Evolutionary conservation across 2,797 vertebrate genomes (phyloP), one percentile per base, ranked within the genome.

Genomic region (Champsocephalus esox): DNA sequence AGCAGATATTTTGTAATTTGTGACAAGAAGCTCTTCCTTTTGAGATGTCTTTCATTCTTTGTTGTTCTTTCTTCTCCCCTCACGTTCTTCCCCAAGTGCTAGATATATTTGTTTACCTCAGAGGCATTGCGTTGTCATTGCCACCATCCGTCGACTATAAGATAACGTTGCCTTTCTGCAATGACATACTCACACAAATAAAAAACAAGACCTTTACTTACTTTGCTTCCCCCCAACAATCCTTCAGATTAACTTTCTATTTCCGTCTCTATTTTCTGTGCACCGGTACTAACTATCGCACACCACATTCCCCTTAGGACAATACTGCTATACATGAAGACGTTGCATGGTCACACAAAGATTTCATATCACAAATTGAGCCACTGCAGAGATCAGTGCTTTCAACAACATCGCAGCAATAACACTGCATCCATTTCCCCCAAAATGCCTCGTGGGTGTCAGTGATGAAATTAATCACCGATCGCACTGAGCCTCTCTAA

Each of bases 1-100:
- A 70, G 73, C 70, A 88, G 88, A 92, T 93, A 93, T 80, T 71
- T 91, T 90, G 91, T 89, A 81, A 92, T 89, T 90, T 91, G 75
- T 89, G 83, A 90, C 89, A 87, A 81, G 59, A 90, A 82, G 80
- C 75, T 59, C 62, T 88, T 82, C 75, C 68, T 84, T 86, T 74
- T 80, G 57, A 83, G 70, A 82, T 71, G 80, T 73, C 10, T 56
- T 51, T 70, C 65, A 56, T 46, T 67, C 34, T 73, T 82, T 88
- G 50, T 80, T 83, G 79, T 75, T 73, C 70, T 74, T 75, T 82
- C 65, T 62, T 81, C 79, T 80, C 65, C 44, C 66, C 44, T 78
- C 57, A 68, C 66, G 77, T 75, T 43, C 41, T 77, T 75, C 75
- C 70, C 70, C 16, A 49, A 82, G 66, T 2, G 17, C 44, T 48